Conservation (phyloP, 2,888 invertebrate genomes). For the Stenodema calcarata region DNA sequence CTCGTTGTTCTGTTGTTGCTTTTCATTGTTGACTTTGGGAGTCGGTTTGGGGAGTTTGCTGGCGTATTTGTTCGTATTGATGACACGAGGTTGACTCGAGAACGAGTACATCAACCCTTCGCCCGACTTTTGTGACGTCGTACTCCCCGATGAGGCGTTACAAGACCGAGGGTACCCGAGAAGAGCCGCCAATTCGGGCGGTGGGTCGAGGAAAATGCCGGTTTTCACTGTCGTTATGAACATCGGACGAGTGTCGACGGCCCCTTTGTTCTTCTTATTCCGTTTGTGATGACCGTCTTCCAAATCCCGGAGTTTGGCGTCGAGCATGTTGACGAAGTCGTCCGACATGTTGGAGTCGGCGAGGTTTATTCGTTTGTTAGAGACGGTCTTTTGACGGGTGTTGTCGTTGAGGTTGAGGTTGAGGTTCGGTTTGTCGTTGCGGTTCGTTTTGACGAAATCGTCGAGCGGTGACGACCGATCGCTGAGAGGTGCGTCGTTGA, state of each 20-base stretch:
- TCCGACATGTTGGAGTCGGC: constrained; percentile 32
- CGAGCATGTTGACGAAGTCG: constrained; percentile 65
- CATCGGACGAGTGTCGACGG: constrained; percentile 60
- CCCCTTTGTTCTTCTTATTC: constrained; percentile 56
- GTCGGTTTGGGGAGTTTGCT: constrained; percentile 33
- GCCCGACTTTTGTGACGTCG: constrained; percentile 59
- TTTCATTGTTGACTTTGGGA: constrained; percentile 49
- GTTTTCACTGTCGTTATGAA: constrained; percentile 83
- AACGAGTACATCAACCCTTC: constrained; percentile 59
- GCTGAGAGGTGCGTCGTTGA: constrained; percentile 33
- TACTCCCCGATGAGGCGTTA: constrained; percentile 56
- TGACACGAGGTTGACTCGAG: constrained; percentile 59
- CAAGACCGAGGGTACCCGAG: constrained; percentile 67
- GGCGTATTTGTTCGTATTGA: constrained; percentile 56
- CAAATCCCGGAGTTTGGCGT: constrained; percentile 73
- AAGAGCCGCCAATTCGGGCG: constrained; percentile 73
- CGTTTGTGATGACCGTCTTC: constrained; percentile 63
- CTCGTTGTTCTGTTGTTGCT: constrained; percentile 39
- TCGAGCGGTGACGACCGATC: constrained; percentile 26
- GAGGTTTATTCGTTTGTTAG: constrained; percentile 25
- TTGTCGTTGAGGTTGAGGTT: not conserved
- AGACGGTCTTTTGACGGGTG: constrained; percentile 20
- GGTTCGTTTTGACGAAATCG: not conserved
- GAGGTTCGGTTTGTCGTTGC: not conserved
- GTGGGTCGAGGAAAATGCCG: constrained; percentile 80